phyloP scores from a whole-genome alignment of 2,113 vertebrate genomes.

The Otus sunia region DNA sequence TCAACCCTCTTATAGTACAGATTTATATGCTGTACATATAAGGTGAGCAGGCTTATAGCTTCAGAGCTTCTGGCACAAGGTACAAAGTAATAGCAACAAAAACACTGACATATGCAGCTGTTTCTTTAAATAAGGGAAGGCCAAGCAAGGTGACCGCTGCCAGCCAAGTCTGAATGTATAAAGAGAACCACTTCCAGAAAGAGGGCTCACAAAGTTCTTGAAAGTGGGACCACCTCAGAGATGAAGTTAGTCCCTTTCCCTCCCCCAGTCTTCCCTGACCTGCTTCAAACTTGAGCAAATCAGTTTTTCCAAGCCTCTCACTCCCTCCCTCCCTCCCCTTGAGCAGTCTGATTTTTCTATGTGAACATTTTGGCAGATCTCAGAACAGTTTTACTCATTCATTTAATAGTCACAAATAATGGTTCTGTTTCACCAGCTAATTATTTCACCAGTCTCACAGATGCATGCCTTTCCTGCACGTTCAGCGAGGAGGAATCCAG shows the following conservation, averaged over 20 bases:
- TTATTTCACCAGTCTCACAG: conserved; percentile 54
- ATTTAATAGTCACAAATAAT: conserved; percentile 58
- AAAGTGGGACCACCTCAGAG: conserved; percentile 76
- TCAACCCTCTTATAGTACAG: neutral
- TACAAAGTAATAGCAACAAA: conserved; percentile 63
- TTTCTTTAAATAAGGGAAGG: conserved; percentile 70
- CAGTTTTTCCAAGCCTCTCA: conserved; percentile 57
- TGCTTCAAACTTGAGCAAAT: conserved; percentile 65
- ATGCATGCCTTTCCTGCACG: neutral
- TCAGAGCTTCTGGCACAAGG: conserved; percentile 58
- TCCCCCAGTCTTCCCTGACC: conserved; percentile 57
- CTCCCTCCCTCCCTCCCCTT: neutral
- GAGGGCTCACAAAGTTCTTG: conserved; percentile 67
- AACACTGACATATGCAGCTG: conserved; percentile 65
- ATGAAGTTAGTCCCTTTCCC: conserved; percentile 66
- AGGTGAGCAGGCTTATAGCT: conserved; percentile 36
- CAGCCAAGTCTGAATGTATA: conserved; percentile 71
- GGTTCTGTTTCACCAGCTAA: conserved; percentile 34
- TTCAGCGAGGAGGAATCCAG: neutral
- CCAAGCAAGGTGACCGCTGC: conserved; percentile 58
- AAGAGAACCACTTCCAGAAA: conserved; percentile 76
- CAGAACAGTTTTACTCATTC: conserved; percentile 43
- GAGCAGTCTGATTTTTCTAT: conserved; percentile 62
- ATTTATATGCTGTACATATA: conserved; percentile 25
- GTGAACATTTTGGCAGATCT: conserved; percentile 54